Conservation (phyloP, 2,888 invertebrate species). For the Chironomus riparius region DNA sequence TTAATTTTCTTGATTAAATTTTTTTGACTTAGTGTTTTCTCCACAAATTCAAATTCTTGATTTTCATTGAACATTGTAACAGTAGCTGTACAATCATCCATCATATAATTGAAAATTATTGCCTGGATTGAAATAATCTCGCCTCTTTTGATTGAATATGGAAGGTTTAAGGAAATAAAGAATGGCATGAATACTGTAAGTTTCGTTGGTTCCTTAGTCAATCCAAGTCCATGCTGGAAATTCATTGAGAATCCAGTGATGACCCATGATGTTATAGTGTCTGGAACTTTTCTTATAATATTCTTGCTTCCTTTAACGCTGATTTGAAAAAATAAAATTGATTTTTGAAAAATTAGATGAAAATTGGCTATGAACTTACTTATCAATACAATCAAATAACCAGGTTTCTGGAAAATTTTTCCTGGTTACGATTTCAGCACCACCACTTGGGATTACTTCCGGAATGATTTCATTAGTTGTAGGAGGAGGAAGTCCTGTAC, state of each 20-base stretch:
- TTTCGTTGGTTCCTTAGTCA: slow-evolving; percentile 55
- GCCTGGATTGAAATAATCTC: slow-evolving; percentile 76
- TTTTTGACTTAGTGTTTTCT: slow-evolving; percentile 50
- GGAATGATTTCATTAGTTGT: neutral
- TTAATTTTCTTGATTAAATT: slow-evolving; percentile 54
- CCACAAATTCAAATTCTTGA: slow-evolving; percentile 64
- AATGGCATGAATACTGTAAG: slow-evolving; percentile 64
- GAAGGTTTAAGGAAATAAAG: slow-evolving; percentile 70
- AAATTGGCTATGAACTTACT: neutral
- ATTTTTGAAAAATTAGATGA: neutral
- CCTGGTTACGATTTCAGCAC: neutral
- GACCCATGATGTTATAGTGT: slow-evolving; percentile 68
- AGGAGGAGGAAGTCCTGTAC: neutral
- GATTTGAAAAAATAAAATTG: slow-evolving; percentile 28
- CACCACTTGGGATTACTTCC: too few species aligned
- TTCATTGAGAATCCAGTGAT: slow-evolving; percentile 67
- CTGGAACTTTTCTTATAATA: slow-evolving; percentile 53
- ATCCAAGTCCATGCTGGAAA: slow-evolving; percentile 58
- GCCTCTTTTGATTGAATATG: slow-evolving; percentile 71
- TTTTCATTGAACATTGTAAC: slow-evolving; percentile 69
- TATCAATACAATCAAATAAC: slow-evolving; percentile 6
- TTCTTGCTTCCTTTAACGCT: slow-evolving; percentile 45
- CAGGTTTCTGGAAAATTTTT: slow-evolving; percentile 20
- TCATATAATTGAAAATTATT: slow-evolving; percentile 77
- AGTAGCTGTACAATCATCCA: slow-evolving; percentile 59